Evolutionary conservation across 64 coral and sea anemone species (phyloP).

Genomic region (Orbicella faveolata): DNA sequence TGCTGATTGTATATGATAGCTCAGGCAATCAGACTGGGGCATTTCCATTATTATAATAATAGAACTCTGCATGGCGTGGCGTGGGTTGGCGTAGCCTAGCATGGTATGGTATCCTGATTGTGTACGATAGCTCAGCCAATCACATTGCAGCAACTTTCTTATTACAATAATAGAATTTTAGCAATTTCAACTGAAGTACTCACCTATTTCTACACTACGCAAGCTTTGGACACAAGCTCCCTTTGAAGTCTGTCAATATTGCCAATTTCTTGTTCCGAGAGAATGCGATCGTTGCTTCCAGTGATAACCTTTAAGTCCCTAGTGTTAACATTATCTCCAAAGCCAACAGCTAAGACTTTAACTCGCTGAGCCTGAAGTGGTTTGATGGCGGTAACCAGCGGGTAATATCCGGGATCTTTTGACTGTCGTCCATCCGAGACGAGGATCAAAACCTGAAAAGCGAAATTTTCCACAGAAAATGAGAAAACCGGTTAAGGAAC

Average conservation of each 20-base stretch:
- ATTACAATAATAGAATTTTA: too few relatives aligned
- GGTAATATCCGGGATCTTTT: conserved; percentile 48
- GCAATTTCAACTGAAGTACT: background rate
- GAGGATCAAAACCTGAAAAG: conserved; percentile 64
- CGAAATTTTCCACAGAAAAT: background rate
- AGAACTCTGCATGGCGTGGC: too few relatives aligned
- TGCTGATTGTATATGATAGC: too few relatives aligned
- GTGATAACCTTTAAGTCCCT: conserved; percentile 66
- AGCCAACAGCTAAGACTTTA: conserved; percentile 65
- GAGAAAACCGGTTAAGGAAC: too few relatives aligned
- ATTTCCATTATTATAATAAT: too few relatives aligned
- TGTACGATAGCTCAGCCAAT: too few relatives aligned
- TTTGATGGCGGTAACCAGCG: conserved; percentile 45
- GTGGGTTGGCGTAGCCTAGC: too few relatives aligned
- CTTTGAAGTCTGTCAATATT: conserved; percentile 74
- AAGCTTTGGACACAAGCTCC: conserved; percentile 68
- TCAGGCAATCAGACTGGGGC: too few relatives aligned
- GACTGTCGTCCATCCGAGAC: conserved; percentile 85
- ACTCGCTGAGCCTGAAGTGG: conserved; percentile 68
- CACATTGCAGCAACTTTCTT: too few relatives aligned
- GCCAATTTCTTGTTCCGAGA: conserved; percentile 52
- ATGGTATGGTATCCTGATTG: too few relatives aligned
- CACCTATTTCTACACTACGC: conserved; percentile 59
- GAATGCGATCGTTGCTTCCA: conserved; percentile 58
- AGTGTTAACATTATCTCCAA: conserved; percentile 67